These are phyloP conservation scores for Galeruca laticollis DNA, from an alignment of 2,888 invertebrate species.

Conservation along the genomic window DNA sequence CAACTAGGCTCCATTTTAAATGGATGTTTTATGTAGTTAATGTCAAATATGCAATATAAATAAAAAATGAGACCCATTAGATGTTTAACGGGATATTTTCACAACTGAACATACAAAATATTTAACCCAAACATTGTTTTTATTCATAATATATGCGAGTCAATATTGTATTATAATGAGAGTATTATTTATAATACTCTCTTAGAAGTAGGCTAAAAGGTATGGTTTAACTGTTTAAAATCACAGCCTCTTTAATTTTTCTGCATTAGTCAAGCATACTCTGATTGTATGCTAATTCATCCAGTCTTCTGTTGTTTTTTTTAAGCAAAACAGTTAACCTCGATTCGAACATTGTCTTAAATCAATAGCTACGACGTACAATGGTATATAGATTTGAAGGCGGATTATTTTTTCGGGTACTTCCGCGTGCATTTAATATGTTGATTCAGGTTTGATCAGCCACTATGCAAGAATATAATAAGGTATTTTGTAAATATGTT, in stretches of 20 bases:
- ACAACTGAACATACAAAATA: too few relatives aligned
- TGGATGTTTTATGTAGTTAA: too few relatives aligned
- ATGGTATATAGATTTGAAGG: conserved; percentile 33
- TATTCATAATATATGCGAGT: background rate
- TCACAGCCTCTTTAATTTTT: conserved; percentile 37
- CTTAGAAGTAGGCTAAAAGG: conserved; percentile 30
- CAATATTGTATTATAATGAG: conserved; percentile 3
- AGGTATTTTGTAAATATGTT: too few relatives aligned
- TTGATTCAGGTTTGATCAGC: background rate
- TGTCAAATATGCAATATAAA: too few relatives aligned
- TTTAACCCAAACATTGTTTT: background rate
- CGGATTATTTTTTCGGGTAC: conserved; percentile 29
- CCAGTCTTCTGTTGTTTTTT: conserved; percentile 37
- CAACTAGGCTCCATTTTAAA: too few relatives aligned
- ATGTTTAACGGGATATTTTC: too few relatives aligned
- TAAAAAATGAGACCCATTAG: too few relatives aligned
- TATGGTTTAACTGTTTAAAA: conserved; percentile 31
- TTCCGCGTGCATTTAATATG: conserved; percentile 27
- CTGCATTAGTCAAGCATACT: conserved; percentile 40
- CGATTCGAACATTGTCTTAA: conserved; percentile 38
- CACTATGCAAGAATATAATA: background rate
- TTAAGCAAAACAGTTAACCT: conserved; percentile 41
- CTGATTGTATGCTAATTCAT: conserved; percentile 44
- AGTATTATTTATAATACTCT: background rate
- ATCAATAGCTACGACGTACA: conserved; percentile 35